Percentiles rank a stretch among this genome's conserved stretches.
Evolutionary conservation across 2,797 vertebrate species (phyloP).

Genomic region (Vireo griseus): DNA sequence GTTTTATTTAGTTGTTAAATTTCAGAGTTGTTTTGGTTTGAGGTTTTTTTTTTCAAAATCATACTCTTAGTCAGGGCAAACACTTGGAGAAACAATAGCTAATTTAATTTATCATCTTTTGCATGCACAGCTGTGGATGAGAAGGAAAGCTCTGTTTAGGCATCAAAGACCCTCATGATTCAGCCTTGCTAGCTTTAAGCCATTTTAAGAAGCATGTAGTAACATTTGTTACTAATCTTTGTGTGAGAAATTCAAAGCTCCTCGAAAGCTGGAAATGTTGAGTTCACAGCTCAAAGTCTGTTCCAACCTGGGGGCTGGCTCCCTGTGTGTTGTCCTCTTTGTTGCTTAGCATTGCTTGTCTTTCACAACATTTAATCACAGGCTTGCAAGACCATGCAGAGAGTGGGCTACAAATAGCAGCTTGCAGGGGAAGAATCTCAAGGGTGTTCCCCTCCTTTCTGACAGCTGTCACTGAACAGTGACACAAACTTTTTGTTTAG

Average conservation of each 20-base stretch:
- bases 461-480: background rate
- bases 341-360: conserved; percentile 30
- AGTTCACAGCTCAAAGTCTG: background rate
- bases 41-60: background rate
- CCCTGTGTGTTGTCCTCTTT: background rate
- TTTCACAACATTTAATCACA: background rate
- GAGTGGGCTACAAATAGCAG: background rate
- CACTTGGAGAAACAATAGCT: conserved; percentile 13
- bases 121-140: background rate
- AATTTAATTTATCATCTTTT: conserved; percentile 28
- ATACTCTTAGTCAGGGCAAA: background rate
- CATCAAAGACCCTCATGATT: background rate
- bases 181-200: conserved; percentile 5
- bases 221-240: conserved; percentile 15
- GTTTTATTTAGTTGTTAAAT: conserved; percentile 24
- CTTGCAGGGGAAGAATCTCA: background rate
- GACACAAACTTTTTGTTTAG: background rate
- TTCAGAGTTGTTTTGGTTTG: background rate
- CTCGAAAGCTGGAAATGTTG: conserved; percentile 53
- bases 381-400: background rate
- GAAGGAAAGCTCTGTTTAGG: background rate
- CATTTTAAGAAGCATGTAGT: conserved; percentile 7
- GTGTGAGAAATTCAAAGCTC: conserved; percentile 27
- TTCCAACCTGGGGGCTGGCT: background rate
- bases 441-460: background rate